A percentile compares a stretch with the other conserved stretches of the same genome.
Conservation (phyloP, 1,140 invertebrate species). For the Stegodyphus dumicola region DNA sequence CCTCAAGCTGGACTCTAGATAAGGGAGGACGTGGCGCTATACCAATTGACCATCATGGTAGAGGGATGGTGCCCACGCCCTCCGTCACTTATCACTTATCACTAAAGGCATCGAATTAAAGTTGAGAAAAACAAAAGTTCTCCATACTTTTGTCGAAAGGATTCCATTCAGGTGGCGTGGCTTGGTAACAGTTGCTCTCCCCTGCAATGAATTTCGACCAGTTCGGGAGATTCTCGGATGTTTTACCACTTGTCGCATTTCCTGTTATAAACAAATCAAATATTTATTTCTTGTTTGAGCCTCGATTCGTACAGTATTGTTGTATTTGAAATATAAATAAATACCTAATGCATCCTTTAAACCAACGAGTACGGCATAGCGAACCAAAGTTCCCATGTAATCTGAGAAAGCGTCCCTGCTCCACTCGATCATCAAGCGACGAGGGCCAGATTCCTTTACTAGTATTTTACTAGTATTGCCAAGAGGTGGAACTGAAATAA, state of each 20-base stretch:
- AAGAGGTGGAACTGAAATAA: neutral
- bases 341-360: conserved; percentile 25
- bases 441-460: neutral
- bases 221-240: neutral
- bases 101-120: neutral
- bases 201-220: conserved; percentile 22
- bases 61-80: too few relatives aligned
- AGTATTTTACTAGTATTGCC: neutral
- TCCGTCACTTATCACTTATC: too few relatives aligned
- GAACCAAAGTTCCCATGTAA: conserved; percentile 10
- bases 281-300: too few relatives aligned
- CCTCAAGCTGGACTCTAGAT: too few relatives aligned
- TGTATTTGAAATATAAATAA: neutral
- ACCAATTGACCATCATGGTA: too few relatives aligned
- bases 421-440: neutral
- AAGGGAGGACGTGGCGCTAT: too few relatives aligned
- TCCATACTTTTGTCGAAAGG: conserved; percentile 31
- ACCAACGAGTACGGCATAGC: conserved; percentile 27
- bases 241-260: neutral
- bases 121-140: neutral
- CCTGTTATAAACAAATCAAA: neutral
- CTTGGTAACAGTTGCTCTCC: conserved; percentile 18
- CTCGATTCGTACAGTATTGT: too few relatives aligned
- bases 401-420: conserved; percentile 20
- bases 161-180: conserved; percentile 40